Percentiles rank a stretch among this genome's conserved stretches.
phyloP scores from a whole-genome alignment of 2,113 vertebrate species.

The Nansenia antarctica region DNA sequence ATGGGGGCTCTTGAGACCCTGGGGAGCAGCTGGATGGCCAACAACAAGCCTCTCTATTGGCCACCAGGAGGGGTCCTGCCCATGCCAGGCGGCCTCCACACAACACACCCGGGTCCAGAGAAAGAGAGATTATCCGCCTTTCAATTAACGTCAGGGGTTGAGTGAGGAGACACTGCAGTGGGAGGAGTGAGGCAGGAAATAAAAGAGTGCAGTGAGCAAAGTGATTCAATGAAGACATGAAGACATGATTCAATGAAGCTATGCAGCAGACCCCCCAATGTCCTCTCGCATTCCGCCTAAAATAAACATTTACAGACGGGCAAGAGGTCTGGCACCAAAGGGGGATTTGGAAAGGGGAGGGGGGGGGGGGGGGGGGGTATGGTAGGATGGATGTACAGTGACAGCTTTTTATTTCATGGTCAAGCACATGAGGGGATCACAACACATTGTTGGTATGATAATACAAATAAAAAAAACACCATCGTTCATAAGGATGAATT shows the following conservation, averaged over 20 bases:
- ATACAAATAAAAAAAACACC: conserved; percentile 9
- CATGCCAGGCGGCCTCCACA: conserved; percentile 16
- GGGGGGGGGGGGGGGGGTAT: too few species aligned
- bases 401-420: background rate
- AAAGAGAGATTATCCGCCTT: conserved; percentile 33
- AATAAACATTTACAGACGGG: conserved; percentile 5
- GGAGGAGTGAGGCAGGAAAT: background rate
- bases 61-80: conserved; percentile 26
- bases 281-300: background rate
- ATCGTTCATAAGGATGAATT: background rate
- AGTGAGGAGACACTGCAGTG: background rate
- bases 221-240: background rate
- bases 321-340: background rate
- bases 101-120: background rate
- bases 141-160: conserved; percentile 26
- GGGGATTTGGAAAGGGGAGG: background rate
- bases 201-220: background rate
- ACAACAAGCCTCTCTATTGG: conserved; percentile 24
- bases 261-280: background rate
- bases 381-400: background rate
- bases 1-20: conserved; percentile 19
- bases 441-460: background rate
- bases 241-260: background rate
- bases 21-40: conserved; percentile 40
- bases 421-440: background rate